Percentiles rank a stretch among this genome's conserved stretches.
phyloP scores from a whole-genome alignment of 2,797 vertebrate species.

The Mormyrus hasselquistii region DNA sequence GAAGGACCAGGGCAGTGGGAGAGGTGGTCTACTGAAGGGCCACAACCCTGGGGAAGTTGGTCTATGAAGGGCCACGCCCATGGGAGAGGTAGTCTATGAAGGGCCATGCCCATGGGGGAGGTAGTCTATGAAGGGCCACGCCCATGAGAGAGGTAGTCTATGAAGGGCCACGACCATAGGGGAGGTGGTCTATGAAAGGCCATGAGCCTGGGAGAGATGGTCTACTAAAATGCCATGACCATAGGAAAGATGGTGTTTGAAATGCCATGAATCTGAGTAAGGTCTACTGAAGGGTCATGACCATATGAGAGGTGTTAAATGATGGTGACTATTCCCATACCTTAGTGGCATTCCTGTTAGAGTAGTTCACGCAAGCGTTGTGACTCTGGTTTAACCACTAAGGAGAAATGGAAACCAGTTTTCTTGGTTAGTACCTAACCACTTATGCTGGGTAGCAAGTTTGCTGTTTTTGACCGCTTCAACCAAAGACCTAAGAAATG shows the following conservation, averaged over 20 bases:
- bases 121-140: not conserved
- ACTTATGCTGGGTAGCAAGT: not conserved
- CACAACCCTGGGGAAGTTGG: not conserved
- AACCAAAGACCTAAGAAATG: not conserved
- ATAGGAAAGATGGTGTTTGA: not conserved
- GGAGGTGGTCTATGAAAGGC: not conserved
- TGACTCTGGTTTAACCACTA: slow-evolving; percentile 95
- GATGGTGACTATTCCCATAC: slow-evolving; percentile 43
- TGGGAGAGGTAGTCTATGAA: not conserved
- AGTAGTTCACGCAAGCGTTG: slow-evolving; percentile 90
- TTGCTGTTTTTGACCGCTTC: not conserved
- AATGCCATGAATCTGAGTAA: not conserved
- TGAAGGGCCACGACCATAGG: not conserved
- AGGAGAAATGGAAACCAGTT: slow-evolving; percentile 23
- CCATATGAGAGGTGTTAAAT: not conserved
- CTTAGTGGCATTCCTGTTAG: slow-evolving; percentile 88
- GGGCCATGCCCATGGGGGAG: no score
- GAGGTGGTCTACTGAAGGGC: not conserved
- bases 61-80: no score
- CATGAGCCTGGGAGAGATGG: not conserved
- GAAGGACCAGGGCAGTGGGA: not conserved
- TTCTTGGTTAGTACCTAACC: not conserved
- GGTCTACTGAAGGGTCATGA: not conserved
- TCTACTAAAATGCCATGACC: not conserved
- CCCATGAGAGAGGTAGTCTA: not conserved